Percentiles rank a stretch among this genome's conserved stretches.
These are phyloP conservation scores for Catharus ustulatus DNA, from an alignment of 2,797 vertebrate genomes.

Conservation along the genomic window DNA sequence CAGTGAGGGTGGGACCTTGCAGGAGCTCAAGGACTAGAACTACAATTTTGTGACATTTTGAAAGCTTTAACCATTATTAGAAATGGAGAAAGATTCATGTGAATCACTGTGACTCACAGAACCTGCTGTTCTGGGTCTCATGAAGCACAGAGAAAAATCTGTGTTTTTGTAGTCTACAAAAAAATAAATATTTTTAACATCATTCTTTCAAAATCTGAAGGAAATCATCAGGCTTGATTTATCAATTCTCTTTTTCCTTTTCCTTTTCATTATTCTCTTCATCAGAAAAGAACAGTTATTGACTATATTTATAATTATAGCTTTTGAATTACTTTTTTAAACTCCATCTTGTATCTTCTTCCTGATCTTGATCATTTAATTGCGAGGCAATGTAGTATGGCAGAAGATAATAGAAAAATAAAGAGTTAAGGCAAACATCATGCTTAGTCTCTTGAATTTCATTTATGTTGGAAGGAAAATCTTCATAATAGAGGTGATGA, in stretches of 20 bases:
- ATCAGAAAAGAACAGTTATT: neutral
- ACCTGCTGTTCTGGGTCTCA: neutral
- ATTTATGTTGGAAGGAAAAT: neutral
- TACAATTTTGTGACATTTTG: neutral
- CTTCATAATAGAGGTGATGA: neutral
- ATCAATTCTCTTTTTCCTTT: neutral
- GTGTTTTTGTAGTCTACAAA: neutral
- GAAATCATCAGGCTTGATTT: neutral
- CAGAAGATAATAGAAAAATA: neutral
- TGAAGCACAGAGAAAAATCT: neutral
- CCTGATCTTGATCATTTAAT: neutral
- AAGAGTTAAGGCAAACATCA: neutral
- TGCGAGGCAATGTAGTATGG: neutral
- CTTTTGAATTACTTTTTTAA: neutral
- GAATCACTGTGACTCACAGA: neutral
- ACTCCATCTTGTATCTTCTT: neutral
- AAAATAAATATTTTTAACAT: neutral
- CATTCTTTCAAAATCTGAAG: neutral
- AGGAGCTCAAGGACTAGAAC: neutral
- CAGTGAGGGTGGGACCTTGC: neutral
- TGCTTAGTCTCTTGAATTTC: neutral
- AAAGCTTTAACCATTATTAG: neutral
- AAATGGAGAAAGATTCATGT: neutral
- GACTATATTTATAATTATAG: neutral
- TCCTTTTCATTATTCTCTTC: neutral